Evolutionary conservation across 1,140 invertebrate genomes (phyloP).

Genomic region (Copidosoma floridanum): DNA sequence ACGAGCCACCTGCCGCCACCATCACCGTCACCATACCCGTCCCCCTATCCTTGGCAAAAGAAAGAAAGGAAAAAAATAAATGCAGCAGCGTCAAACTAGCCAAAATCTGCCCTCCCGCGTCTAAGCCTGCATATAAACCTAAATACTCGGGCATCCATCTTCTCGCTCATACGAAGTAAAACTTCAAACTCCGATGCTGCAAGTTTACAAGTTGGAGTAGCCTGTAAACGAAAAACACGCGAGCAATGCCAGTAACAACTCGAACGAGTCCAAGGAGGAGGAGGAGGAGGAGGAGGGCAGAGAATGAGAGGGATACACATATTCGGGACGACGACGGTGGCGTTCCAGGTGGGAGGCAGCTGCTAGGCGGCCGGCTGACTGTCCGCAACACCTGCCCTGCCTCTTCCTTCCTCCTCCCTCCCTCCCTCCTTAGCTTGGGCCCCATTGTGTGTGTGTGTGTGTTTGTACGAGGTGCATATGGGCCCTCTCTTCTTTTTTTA

Average conservation of each 20-base stretch:
- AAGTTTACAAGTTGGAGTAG: too few species aligned
- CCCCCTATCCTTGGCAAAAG: too few species aligned
- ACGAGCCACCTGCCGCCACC: too few species aligned
- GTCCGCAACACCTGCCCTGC: slow-evolving; percentile 41
- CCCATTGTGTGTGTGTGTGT: neutral
- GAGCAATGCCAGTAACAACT: slow-evolving; percentile 22
- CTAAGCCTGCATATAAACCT: too few species aligned
- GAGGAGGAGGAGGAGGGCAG: neutral
- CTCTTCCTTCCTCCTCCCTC: slow-evolving; percentile 34
- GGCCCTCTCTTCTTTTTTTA: neutral
- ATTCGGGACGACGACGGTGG: neutral
- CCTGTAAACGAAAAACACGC: too few species aligned
- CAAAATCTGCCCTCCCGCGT: too few species aligned
- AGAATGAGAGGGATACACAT: neutral
- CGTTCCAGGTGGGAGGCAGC: slow-evolving; percentile 51
- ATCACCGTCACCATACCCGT: too few species aligned
- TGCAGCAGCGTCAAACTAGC: too few species aligned
- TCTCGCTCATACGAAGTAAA: too few species aligned
- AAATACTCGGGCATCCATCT: too few species aligned
- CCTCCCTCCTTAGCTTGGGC: slow-evolving; percentile 1
- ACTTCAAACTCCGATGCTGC: too few species aligned
- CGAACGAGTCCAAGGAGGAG: neutral
- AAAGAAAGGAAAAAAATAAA: too few species aligned
- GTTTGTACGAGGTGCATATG: neutral
- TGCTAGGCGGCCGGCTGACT: slow-evolving; percentile 38